Evolutionary conservation across 2,113 vertebrate species (phyloP).

Genomic region (Lathamus discolor): DNA sequence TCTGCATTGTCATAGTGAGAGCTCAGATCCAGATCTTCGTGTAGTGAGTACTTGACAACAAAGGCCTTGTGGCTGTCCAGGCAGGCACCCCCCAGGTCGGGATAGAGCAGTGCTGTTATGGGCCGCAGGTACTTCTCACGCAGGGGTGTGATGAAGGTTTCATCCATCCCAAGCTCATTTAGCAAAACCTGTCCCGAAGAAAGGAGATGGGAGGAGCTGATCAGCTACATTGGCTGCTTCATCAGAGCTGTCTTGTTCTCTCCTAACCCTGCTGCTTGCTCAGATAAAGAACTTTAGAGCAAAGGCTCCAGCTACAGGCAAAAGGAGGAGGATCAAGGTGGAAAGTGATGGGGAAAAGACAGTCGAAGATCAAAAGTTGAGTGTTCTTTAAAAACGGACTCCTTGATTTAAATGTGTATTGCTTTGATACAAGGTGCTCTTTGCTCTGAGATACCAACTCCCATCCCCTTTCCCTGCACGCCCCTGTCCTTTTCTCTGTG

Average conservation of each 20-base stretch:
- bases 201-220: neutral
- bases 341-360: neutral
- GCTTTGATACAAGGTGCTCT: neutral
- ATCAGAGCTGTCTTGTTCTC: neutral
- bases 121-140: constrained; percentile 86
- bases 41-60: constrained; percentile 87
- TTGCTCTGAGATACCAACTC: neutral
- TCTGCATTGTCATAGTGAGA: constrained; percentile 95
- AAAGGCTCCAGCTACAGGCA: neutral
- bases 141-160: constrained; percentile 83
- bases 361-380: neutral
- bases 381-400: neutral
- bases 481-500: neutral
- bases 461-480: neutral
- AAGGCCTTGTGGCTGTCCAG: constrained; percentile 95
- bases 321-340: neutral
- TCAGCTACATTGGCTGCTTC: neutral
- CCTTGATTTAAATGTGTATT: neutral
- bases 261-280: neutral
- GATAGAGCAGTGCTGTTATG: constrained; percentile 83
- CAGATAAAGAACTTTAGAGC: neutral
- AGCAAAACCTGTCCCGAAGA: constrained; percentile 74
- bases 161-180: constrained; percentile 90
- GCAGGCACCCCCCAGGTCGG: constrained; percentile 81
- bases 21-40: constrained; percentile 86